Base-by-base conservation (phyloP, 30 jellyfish, hydroid and myxozoan genomes). In the Aurelia sp. region DNA sequence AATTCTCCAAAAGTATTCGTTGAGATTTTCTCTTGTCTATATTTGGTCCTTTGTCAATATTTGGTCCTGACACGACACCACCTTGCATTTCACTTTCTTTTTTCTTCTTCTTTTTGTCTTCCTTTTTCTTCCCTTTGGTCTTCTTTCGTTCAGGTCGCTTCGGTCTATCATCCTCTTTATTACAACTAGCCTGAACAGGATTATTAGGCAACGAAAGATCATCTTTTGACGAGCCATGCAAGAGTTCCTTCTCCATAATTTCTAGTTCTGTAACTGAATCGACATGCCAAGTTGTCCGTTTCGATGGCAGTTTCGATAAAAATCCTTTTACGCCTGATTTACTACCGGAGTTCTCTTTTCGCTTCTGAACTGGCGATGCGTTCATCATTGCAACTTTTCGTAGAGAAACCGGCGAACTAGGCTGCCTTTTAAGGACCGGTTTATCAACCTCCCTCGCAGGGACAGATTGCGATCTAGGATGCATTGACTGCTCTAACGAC, bases 401-500 rank as follows among this genome's bases (percentile, higher is more conserved):
- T 59, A 88, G 74, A 3, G 96, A 68, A 27, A 72, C 74, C 8
- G 85, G 91, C 13, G 89, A 44, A 79, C 84, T 67, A 18, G 72
- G 72, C 33, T 38, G 38, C 38, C 31, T 33, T 11, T 41, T 60
- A 3, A 57, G 30, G 48, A 8, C 44, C 4, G 21, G 68, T 40
- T 53, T 16, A 7, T 41, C 31, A 13, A 77, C 66, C 16, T 81
- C 84, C 47, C 41, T 38, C 21, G 40, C 68, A 3, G 70, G 53
- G 41, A 44, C 59, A n/a, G 72, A n/a, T 21, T 65, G 74, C 44
- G 79, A 18, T 78, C 74, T 88, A 1, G 82, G 61, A 24, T 88
- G 94, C 21, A 76, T n/a, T 18, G 97, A 82, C 48, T 88, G 57
- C 75, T 94, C 99, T 41, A 94, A 52, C 10, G 94, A 76, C 62